These are phyloP conservation scores for Scelioninae gen. 1 DNA, from an alignment of 2,888 invertebrate genomes.

Conservation along the genomic window DNA sequence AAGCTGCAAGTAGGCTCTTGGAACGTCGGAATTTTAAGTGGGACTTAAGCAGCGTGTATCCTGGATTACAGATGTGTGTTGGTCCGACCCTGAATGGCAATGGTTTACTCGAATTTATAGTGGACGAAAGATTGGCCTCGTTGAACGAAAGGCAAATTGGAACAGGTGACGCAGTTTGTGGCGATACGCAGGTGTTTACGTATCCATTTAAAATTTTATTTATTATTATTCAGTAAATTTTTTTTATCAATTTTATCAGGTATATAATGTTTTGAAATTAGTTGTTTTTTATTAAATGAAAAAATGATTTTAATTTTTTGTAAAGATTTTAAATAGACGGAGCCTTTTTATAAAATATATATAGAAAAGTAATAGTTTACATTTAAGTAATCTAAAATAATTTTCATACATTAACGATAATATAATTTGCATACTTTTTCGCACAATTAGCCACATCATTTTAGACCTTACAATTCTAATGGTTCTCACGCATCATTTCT, in stretches of 20 bases:
- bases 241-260: too few species aligned
- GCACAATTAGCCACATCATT: slow-evolving; percentile 43
- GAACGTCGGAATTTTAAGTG: slow-evolving; percentile 90
- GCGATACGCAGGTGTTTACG: too few species aligned
- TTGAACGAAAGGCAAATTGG: slow-evolving; percentile 86
- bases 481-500: slow-evolving; percentile 44
- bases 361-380: slow-evolving; percentile 18
- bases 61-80: slow-evolving; percentile 90
- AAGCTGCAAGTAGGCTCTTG: slow-evolving; percentile 84
- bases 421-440: slow-evolving; percentile 61
- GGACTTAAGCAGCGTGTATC: slow-evolving; percentile 90
- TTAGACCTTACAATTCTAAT: slow-evolving; percentile 26
- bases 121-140: slow-evolving; percentile 85
- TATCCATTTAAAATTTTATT: neutral
- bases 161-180: slow-evolving; percentile 85
- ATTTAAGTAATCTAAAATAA: slow-evolving; percentile 12
- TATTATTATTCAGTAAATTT: neutral
- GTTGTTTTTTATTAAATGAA: neutral
- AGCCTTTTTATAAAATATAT: neutral
- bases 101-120: slow-evolving; percentile 90
- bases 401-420: slow-evolving; percentile 32
- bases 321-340: too few species aligned
- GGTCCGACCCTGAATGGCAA: slow-evolving; percentile 89
- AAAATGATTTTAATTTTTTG: too few species aligned
- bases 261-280: too few species aligned